Percentiles rank a stretch among this genome's conserved stretches.
Conservation (phyloP, 2,797 vertebrate genomes). For the Antrozous pallidus region DNA sequence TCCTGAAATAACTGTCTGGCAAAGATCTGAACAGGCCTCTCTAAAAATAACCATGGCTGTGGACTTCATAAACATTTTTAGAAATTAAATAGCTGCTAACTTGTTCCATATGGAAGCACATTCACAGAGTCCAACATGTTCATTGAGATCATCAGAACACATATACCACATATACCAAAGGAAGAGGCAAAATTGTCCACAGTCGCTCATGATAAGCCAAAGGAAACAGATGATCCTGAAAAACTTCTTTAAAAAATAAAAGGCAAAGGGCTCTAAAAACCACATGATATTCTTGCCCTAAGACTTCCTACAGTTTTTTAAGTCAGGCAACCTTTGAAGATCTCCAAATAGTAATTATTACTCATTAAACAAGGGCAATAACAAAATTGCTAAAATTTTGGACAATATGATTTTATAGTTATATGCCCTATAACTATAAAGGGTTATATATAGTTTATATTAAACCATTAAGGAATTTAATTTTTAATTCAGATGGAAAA, state of each 20-base stretch:
- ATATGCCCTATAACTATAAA: background rate
- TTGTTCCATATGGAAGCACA: slow-evolving; percentile 74
- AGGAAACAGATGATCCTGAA: slow-evolving; percentile 51
- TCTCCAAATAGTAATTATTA: slow-evolving; percentile 8
- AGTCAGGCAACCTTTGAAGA: slow-evolving; percentile 14
- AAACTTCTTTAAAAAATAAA: background rate
- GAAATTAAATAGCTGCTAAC: slow-evolving; percentile 78
- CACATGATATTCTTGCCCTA: background rate
- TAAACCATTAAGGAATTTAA: background rate
- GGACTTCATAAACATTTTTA: slow-evolving; percentile 77
- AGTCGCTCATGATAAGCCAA: slow-evolving; percentile 19
- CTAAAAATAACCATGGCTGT: slow-evolving; percentile 75
- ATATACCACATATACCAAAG: background rate
- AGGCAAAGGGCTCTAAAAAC: slow-evolving; percentile 2
- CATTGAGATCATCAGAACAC: slow-evolving; percentile 51
- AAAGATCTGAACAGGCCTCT: slow-evolving; percentile 63
- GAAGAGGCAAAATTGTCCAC: slow-evolving; percentile 39
- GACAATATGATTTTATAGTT: background rate
- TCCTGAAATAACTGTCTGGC: slow-evolving; percentile 65
- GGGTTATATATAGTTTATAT: background rate
- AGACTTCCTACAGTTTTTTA: background rate
- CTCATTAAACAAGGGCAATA: background rate
- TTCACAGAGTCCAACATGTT: slow-evolving; percentile 54
- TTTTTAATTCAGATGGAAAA: background rate
- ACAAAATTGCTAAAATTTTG: background rate